These are phyloP conservation scores for Metellina segmentata DNA, from an alignment of 2,888 invertebrate species.

Conservation along the genomic window DNA sequence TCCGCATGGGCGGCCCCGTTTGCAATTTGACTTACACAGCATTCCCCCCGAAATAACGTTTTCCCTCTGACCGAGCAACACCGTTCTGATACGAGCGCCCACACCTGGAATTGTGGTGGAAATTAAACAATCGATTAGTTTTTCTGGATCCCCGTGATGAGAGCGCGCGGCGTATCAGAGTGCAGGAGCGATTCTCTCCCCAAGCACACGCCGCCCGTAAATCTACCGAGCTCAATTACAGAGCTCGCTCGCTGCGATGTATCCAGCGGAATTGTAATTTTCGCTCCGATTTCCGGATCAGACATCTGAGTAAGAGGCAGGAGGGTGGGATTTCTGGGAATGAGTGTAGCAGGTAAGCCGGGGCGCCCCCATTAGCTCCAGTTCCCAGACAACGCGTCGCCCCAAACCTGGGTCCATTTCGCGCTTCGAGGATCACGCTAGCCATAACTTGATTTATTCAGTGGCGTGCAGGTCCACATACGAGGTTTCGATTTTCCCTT, in stretches of 20 bases:
- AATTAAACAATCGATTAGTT: conserved; percentile 6
- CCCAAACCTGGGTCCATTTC: conserved; percentile 29
- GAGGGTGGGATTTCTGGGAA: conserved; percentile 15
- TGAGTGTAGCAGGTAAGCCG: not conserved
- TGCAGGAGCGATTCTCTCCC: conserved; percentile 39
- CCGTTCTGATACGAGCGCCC: too few relatives aligned
- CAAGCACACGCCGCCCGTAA: conserved; percentile 29
- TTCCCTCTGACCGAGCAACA: too few relatives aligned
- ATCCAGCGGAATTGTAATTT: conserved; percentile 42
- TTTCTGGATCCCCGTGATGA: not conserved
- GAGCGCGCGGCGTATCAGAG: conserved; percentile 3
- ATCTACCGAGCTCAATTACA: conserved; percentile 23
- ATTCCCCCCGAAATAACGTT: too few relatives aligned
- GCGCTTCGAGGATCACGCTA: conserved; percentile 61
- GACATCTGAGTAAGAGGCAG: not conserved
- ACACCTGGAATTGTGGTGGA: not conserved
- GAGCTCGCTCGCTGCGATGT: conserved; percentile 7
- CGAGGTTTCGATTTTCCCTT: conserved; percentile 52
- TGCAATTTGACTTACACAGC: too few relatives aligned
- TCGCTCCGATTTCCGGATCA: conserved; percentile 37
- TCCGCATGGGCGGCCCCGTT: too few relatives aligned
- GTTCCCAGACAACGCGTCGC: conserved; percentile 40
- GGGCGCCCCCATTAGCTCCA: not conserved
- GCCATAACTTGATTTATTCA: conserved; percentile 69
- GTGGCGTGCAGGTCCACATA: conserved; percentile 56